These are phyloP conservation scores for Napeogenes inachia DNA, from an alignment of 2,888 invertebrate species.

Conservation along the genomic window DNA sequence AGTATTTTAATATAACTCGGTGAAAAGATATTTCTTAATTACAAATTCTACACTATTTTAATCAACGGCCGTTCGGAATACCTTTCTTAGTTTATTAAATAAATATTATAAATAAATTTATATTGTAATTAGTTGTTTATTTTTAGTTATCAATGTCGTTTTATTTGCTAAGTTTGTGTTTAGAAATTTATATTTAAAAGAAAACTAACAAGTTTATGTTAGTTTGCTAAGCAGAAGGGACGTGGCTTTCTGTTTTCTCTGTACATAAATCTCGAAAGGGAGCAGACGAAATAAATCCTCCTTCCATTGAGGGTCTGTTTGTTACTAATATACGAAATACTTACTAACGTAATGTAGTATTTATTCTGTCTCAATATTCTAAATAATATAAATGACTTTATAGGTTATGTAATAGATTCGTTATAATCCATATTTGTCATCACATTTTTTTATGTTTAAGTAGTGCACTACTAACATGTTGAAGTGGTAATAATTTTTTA, in stretches of 20 bases:
- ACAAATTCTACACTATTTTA: slow-evolving; percentile 2
- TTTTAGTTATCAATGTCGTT: too few species aligned
- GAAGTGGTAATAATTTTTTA: too few species aligned
- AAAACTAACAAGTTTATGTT: slow-evolving; percentile 17
- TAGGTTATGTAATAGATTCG: too few species aligned
- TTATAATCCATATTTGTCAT: too few species aligned
- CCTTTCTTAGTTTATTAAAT: neutral
- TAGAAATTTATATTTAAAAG: neutral
- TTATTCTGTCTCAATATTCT: neutral
- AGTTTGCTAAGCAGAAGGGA: slow-evolving; percentile 24
- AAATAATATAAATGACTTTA: too few species aligned
- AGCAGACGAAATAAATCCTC: slow-evolving; percentile 28
- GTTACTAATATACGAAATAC: slow-evolving; percentile 17
- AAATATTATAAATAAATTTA: too few species aligned
- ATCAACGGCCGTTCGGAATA: neutral
- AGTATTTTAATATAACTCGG: slow-evolving; percentile 2
- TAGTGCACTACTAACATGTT: too few species aligned
- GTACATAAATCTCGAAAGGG: slow-evolving; percentile 30
- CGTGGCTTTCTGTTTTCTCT: slow-evolving; percentile 27
- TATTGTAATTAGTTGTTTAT: too few species aligned
- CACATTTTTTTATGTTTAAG: too few species aligned
- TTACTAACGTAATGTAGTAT: slow-evolving; percentile 1
- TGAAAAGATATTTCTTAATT: neutral
- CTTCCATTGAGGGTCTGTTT: slow-evolving; percentile 19
- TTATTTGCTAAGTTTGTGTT: too few species aligned